phyloP scores from a whole-genome alignment of 2,113 vertebrate species.

The Neofelis nebulosa region DNA sequence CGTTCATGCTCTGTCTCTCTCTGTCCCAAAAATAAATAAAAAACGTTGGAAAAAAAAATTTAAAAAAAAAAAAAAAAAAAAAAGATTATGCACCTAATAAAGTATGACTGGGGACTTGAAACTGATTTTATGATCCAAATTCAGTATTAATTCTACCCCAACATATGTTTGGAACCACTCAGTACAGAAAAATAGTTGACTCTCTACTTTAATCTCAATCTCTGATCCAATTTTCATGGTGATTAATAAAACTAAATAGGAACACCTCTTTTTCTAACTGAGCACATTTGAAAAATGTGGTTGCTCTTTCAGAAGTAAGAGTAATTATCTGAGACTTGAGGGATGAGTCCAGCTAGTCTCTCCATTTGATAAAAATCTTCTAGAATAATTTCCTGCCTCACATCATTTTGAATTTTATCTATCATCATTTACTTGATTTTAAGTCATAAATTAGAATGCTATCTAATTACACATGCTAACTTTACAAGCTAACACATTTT shows the following conservation, averaged over 20 bases:
- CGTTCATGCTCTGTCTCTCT: no score
- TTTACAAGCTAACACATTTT: not conserved
- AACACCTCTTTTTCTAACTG: not conserved
- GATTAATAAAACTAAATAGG: not conserved
- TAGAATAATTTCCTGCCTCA: not conserved
- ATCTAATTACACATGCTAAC: not conserved
- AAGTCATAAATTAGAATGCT: not conserved
- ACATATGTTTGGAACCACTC: not conserved
- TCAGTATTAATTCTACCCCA: not conserved
- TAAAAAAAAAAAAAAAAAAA: no score
- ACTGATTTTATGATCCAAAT: not conserved
- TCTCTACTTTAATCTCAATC: not conserved
- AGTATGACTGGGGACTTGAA: not conserved
- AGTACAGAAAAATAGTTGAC: not conserved
- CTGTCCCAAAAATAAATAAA: no score
- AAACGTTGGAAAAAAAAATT: no score
- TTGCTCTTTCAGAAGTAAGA: not conserved
- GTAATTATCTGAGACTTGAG: not conserved
- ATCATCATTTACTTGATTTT: constrained; percentile 10
- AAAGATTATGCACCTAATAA: not conserved
- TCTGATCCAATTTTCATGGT: not conserved
- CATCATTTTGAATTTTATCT: not conserved
- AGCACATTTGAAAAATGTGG: not conserved
- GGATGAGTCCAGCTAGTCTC: not conserved
- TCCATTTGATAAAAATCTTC: not conserved